phyloP scores from a whole-genome alignment of 2,797 vertebrate species.

The Myiotriccus ornatus region DNA sequence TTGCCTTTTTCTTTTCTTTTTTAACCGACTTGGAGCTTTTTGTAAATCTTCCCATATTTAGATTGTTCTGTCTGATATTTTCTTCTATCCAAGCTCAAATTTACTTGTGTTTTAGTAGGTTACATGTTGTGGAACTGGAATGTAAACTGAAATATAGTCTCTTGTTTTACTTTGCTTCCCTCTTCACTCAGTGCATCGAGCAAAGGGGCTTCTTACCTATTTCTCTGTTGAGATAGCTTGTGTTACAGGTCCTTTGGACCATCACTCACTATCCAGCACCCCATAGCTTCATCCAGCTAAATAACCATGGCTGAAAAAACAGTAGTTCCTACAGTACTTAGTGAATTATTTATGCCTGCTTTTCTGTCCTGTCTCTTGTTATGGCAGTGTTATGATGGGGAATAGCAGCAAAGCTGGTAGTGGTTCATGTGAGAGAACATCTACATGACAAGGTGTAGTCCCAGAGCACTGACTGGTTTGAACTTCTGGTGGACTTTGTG shows the following conservation, averaged over 20 bases:
- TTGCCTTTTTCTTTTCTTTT: not conserved
- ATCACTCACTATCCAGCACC: not conserved
- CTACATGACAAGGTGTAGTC: fast-evolving
- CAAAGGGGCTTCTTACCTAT: not conserved
- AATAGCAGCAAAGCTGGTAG: not conserved
- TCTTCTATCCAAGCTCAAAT: not conserved
- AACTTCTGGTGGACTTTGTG: not conserved
- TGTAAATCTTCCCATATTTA: not conserved
- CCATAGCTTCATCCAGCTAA: not conserved
- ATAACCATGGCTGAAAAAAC: not conserved
- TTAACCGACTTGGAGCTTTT: not conserved
- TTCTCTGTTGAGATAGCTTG: not conserved
- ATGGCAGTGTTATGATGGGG: not conserved
- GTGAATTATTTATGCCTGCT: not conserved
- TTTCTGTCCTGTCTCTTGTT: not conserved
- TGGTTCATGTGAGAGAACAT: not conserved
- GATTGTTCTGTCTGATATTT: not conserved
- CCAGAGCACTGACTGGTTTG: not conserved
- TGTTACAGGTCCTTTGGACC: not conserved
- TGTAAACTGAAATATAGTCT: not conserved
- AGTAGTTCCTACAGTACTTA: not conserved
- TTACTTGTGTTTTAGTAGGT: not conserved
- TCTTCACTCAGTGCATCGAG: not conserved
- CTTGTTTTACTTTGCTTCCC: not conserved
- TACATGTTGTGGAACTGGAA: not conserved